A percentile compares a stretch with the other conserved stretches of the same genome.
phyloP scores from a whole-genome alignment of 2,797 vertebrate genomes.

The Rhynchotus rufescens region DNA sequence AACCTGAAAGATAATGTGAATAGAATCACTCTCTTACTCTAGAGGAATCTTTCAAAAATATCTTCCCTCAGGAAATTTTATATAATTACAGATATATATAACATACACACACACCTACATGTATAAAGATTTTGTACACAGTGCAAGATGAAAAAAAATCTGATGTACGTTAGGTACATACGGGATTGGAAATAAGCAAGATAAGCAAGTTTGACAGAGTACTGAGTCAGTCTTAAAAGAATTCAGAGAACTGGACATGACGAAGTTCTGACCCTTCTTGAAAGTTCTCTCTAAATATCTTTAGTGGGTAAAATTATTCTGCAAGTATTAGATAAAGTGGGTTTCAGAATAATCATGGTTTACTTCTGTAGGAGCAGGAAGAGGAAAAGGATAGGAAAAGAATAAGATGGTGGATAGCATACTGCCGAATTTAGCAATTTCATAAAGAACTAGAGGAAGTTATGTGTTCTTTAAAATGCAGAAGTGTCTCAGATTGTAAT shows the following conservation, averaged over 20 bases:
- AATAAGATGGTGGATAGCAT: neutral
- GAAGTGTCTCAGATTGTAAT: neutral
- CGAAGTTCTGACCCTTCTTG: neutral
- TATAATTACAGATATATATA: neutral
- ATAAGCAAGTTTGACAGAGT: neutral
- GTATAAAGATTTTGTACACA: neutral
- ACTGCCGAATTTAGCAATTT: neutral
- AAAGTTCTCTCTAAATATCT: neutral
- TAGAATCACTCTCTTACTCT: neutral
- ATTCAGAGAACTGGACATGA: neutral
- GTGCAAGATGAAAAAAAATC: neutral
- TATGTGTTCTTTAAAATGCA: neutral
- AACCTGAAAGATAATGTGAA: neutral
- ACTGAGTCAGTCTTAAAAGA: neutral
- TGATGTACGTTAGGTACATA: neutral
- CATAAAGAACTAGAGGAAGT: neutral
- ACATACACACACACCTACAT: neutral
- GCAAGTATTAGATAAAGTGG: neutral
- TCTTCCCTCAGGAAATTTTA: neutral
- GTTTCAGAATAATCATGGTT: neutral
- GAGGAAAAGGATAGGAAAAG: too few species aligned
- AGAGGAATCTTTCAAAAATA: neutral
- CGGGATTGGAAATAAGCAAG: neutral
- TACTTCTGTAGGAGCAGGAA: neutral
- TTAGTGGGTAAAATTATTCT: neutral